These are phyloP conservation scores for Cyphomyrus discorhynchus DNA, from an alignment of 2,113 vertebrate genomes.

Conservation along the genomic window DNA sequence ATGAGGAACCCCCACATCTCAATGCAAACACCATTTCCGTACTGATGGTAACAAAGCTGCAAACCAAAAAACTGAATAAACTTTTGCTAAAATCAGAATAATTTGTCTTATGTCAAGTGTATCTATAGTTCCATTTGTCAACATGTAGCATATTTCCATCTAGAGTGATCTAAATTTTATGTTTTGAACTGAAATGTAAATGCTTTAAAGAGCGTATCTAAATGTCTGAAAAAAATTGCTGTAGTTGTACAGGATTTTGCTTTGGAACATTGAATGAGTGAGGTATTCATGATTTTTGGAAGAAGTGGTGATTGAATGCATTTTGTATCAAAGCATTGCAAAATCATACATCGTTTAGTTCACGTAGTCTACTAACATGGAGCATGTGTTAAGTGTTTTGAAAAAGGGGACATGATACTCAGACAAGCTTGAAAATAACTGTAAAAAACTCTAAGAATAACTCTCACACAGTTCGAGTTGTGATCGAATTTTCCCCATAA, in stretches of 20 bases:
- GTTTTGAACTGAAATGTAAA: background rate
- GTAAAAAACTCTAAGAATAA: background rate
- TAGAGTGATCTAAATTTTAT: background rate
- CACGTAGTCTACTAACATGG: background rate
- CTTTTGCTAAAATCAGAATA: background rate
- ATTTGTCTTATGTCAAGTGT: background rate
- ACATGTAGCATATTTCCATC: background rate
- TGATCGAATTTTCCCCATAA: no score
- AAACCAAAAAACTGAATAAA: background rate
- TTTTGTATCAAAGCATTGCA: no score
- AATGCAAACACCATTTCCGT: background rate
- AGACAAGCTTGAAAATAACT: background rate
- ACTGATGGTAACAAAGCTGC: background rate
- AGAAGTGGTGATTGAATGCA: no score
- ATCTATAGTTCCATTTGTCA: background rate
- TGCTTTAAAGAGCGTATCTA: background rate
- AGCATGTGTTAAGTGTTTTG: background rate
- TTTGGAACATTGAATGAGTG: no score
- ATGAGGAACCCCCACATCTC: background rate
- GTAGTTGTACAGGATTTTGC: no score
- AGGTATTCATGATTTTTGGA: no score
- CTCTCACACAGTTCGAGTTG: background rate
- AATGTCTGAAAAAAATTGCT: background rate
- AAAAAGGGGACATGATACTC: background rate
- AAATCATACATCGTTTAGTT: background rate